A percentile compares a stretch with the other conserved stretches of the same genome.
phyloP scores from a whole-genome alignment of 1,140 invertebrate genomes.

The Anoplolepis gracilipes region DNA sequence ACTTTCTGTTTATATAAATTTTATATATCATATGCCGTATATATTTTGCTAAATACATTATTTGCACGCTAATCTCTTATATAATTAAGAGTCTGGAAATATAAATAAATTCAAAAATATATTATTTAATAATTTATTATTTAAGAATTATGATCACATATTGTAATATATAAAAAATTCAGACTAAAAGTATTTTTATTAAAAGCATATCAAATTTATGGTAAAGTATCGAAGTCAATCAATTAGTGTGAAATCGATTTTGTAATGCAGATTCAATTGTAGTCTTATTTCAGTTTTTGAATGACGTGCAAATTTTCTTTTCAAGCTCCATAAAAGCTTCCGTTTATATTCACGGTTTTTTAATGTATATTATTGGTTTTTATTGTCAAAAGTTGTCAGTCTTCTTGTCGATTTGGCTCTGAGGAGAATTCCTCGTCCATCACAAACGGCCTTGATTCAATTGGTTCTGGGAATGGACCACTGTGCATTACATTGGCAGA shows the following conservation, averaged over 20 bases:
- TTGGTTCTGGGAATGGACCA: slow-evolving; percentile 29
- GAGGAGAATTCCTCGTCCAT: slow-evolving; percentile 49
- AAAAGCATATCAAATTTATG: background rate
- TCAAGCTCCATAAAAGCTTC: background rate
- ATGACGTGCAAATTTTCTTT: background rate
- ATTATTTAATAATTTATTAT: background rate
- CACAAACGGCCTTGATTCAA: slow-evolving; percentile 55
- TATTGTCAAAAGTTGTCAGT: background rate
- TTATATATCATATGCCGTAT: too few species aligned
- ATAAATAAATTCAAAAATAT: background rate
- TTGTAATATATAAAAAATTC: background rate
- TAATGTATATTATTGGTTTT: background rate
- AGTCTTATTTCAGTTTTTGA: slow-evolving; percentile 3
- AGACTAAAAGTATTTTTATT: background rate
- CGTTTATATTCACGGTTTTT: background rate
- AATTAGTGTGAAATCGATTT: background rate
- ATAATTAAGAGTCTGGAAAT: background rate
- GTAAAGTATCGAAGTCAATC: background rate
- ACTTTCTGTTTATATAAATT: background rate
- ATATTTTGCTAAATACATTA: background rate
- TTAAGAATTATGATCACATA: background rate
- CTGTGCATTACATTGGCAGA: slow-evolving; percentile 34
- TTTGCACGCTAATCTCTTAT: background rate
- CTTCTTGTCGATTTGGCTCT: slow-evolving; percentile 8
- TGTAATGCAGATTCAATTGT: background rate